These are phyloP conservation scores for Caenorhabditis panamensis DNA, from an alignment of 2,888 invertebrate species.

Conservation along the genomic window DNA sequence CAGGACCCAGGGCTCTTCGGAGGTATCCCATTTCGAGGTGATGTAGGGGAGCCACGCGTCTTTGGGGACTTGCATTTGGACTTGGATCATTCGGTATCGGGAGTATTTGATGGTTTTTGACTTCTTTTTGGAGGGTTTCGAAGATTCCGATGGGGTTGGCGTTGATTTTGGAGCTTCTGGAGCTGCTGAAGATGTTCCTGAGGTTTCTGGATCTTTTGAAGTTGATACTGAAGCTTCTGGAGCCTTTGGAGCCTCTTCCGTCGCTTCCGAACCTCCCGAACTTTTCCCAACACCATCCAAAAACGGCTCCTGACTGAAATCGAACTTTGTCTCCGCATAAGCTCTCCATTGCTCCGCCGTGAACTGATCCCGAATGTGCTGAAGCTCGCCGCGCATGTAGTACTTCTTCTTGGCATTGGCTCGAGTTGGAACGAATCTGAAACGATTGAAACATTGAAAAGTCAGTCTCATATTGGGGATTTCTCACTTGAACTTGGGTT, in stretches of 20 bases:
- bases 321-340: slow-evolving; percentile 62
- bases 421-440: slow-evolving; percentile 69
- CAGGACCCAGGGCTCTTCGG: slow-evolving; percentile 70
- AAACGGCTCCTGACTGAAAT: slow-evolving; percentile 63
- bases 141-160: background rate
- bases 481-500: slow-evolving; percentile 58
- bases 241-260: background rate
- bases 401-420: slow-evolving; percentile 69
- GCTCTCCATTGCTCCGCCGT: slow-evolving; percentile 60
- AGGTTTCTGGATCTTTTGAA: background rate
- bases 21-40: slow-evolving; percentile 63
- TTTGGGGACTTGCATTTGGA: slow-evolving; percentile 50
- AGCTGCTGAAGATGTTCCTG: background rate
- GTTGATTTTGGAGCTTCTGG: background rate
- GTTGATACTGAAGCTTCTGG: background rate
- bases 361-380: slow-evolving; percentile 65
- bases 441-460: slow-evolving; percentile 3
- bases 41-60: slow-evolving; percentile 63
- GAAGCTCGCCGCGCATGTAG: slow-evolving; percentile 72
- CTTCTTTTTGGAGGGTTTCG: background rate
- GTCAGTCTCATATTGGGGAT: slow-evolving; percentile 10
- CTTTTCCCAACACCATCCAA: slow-evolving; percentile 1
- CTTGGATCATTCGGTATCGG: slow-evolving; percentile 54
- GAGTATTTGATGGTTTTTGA: slow-evolving; percentile 40
- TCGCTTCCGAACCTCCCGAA: background rate